Evolutionary conservation across 1,140 invertebrate species (phyloP).

Genomic region (Cydia fagiglandana): DNA sequence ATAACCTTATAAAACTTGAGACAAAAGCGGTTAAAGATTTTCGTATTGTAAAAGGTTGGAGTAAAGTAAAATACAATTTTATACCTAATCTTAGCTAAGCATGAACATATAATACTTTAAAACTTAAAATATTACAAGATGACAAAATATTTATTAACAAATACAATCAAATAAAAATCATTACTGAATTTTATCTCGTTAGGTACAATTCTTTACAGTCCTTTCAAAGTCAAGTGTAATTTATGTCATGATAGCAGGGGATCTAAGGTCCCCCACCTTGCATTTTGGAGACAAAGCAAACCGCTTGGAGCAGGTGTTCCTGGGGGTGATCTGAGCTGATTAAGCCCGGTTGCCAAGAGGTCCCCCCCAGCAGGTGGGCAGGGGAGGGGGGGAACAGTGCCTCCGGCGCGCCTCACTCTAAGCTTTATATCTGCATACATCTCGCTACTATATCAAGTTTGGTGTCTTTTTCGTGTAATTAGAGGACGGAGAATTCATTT

Average conservation of each 20-base stretch:
- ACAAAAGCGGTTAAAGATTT: slow-evolving; percentile 14
- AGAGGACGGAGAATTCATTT: too few species aligned
- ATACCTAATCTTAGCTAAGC: not conserved
- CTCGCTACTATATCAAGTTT: too few species aligned
- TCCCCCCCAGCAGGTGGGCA: too few species aligned
- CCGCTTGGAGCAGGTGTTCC: too few species aligned
- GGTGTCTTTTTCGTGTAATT: too few species aligned
- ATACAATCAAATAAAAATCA: not conserved
- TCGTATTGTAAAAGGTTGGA: not conserved
- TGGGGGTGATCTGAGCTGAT: too few species aligned
- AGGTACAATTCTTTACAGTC: slow-evolving; percentile 6
- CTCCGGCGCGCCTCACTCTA: too few species aligned
- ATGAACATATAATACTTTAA: not conserved
- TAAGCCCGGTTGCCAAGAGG: too few species aligned
- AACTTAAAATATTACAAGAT: not conserved
- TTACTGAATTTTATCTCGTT: not conserved
- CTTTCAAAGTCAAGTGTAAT: slow-evolving; percentile 5
- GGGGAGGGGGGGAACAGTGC: too few species aligned
- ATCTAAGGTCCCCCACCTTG: too few species aligned
- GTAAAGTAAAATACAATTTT: not conserved
- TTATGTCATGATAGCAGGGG: slow-evolving; percentile 23
- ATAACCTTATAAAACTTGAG: slow-evolving; percentile 17
- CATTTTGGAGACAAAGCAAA: too few species aligned
- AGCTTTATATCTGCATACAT: too few species aligned
- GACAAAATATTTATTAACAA: not conserved